Base-by-base conservation (phyloP, 1,140 invertebrate genomes). In the Panagrolaimus sp. region DNA sequence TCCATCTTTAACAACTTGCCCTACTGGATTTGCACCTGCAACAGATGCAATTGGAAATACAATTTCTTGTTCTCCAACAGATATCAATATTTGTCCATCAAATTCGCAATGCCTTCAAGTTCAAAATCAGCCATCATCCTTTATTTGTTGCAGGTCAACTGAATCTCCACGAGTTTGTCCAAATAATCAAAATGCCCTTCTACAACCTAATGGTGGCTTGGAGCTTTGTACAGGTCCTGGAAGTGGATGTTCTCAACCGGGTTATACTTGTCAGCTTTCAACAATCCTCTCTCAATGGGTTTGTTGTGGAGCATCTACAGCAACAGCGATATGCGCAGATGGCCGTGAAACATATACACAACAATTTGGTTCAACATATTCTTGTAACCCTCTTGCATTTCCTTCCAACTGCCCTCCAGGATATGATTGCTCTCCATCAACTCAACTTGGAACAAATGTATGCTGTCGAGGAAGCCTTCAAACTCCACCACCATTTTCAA, bases 161-260 rank as follows among this genome's bases (percentile, higher is more conserved):
- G 67, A 65, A n/a, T 47, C 70, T 9, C 72, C 70, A 16, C 76
- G 78, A 3, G 72, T 81, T 42, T 78, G 76, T 38, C 78, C 76
- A 13, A 46, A 63, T 23, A 46, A 53, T 27, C 67, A 72, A 23
- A 78, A 81, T 47, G 71, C 74, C 23, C 57, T 80, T 9, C 44
- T 81, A 25, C 48, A 64, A 9, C 72, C 53, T 9, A 78, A 64
- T 63, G 57, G 64, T 43, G 70, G 66, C 61, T 71, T 66, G 14
- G 74, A 77, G 51, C 27, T 42, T 13, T 75, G 74, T 46, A 64
- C 75, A 14, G 70, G 68, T 7, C 74, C 74, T 8, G 74, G 74
- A 0, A 61, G 65, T n/a, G 44, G 61, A 25, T 75, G 74, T 47
- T 70, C 72, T 69, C 31, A 77, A 66, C 38, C 68, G 38, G 47